phyloP scores from a whole-genome alignment of 2,113 vertebrate genomes.

The Speoplatyrhinus poulsoni region DNA sequence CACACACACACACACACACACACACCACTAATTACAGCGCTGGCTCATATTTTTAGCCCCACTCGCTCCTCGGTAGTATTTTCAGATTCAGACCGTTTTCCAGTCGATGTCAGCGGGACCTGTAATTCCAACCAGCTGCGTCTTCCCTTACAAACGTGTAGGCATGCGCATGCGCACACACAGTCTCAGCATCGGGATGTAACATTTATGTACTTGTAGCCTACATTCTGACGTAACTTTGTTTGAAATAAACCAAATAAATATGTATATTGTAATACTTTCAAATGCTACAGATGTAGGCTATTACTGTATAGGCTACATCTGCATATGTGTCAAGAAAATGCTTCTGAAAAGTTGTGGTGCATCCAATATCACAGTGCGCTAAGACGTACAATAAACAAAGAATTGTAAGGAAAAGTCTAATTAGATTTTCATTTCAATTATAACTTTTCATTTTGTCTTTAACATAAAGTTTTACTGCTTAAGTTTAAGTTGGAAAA shows the following conservation, averaged over 20 bases:
- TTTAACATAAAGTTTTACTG: no score
- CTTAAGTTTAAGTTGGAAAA: no score
- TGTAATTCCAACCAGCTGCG: conserved; percentile 79
- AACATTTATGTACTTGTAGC: neutral
- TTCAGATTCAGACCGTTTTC: conserved; percentile 64
- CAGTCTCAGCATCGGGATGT: conserved; percentile 11
- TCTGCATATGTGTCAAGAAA: neutral
- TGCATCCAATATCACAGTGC: neutral
- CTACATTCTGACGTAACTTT: neutral
- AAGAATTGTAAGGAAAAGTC: no score
- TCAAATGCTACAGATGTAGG: neutral
- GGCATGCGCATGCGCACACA: conserved; percentile 25
- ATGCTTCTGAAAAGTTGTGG: neutral
- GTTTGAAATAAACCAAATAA: neutral
- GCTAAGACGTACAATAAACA: no score
- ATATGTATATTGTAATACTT: neutral
- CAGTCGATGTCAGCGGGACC: conserved; percentile 56
- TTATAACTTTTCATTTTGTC: no score
- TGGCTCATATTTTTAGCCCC: conserved; percentile 76
- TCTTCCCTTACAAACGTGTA: conserved; percentile 44
- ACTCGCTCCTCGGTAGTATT: conserved; percentile 71
- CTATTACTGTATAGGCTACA: neutral
- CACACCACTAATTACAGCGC: conserved; percentile 79
- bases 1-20: conserved; percentile 3
- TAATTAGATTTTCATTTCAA: no score